Conservation (phyloP, 2,797 vertebrate species). For the Nyctibius grandis region DNA sequence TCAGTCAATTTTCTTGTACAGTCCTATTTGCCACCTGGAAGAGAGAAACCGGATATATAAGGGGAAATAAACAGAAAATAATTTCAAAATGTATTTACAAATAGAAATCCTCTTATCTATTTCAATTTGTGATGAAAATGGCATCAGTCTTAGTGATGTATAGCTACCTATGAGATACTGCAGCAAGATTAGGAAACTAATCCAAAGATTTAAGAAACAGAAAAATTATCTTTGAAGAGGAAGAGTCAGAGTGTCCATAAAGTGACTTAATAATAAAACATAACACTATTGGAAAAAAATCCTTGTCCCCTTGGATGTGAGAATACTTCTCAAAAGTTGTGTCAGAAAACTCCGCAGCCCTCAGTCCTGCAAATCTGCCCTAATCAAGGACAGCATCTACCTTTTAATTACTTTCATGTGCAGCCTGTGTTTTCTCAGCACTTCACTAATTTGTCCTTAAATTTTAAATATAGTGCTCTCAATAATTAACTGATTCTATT, state of each 20-base stretch:
- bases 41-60: neutral
- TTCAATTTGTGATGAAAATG: neutral
- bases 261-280: neutral
- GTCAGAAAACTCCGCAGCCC: neutral
- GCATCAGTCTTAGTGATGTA: neutral
- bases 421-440: neutral
- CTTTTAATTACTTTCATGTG: neutral
- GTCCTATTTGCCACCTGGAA: neutral
- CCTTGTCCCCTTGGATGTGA: neutral
- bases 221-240: neutral
- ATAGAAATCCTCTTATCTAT: neutral
- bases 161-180: neutral
- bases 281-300: rapidly evolving
- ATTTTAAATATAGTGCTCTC: neutral
- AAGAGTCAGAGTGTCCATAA: neutral
- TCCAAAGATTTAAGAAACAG: neutral
- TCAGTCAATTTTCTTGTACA: neutral
- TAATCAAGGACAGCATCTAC: neutral
- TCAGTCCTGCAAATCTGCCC: neutral
- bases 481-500: neutral
- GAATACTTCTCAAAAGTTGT: neutral
- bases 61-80: neutral
- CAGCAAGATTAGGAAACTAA: neutral
- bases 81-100: neutral
- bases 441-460: neutral